Percentiles rank a stretch among this genome's conserved stretches.
Evolutionary conservation across 1,140 invertebrate species (phyloP).

Genomic region (Pinna nobilis): DNA sequence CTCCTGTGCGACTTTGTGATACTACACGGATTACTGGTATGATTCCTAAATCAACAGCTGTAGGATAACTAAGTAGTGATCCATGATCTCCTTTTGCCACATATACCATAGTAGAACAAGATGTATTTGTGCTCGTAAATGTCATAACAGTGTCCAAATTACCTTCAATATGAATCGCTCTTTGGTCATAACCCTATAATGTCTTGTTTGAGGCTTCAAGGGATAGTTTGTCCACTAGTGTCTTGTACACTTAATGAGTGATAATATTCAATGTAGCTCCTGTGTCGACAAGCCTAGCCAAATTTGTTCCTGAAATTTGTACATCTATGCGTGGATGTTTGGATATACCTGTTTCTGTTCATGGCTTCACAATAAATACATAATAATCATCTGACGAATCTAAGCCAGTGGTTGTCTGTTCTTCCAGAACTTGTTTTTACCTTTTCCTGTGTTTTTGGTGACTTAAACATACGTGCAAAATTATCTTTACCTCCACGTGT

Average conservation of each 20-base stretch:
- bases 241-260: not conserved
- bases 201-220: not conserved
- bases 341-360: not conserved
- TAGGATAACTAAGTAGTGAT: constrained; percentile 18
- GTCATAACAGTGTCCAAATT: not conserved
- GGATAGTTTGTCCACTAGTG: not conserved
- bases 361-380: not conserved
- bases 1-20: not conserved
- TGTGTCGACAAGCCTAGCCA: constrained; percentile 12
- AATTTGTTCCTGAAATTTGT: not conserved
- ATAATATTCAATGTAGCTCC: constrained; percentile 14
- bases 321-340: not conserved
- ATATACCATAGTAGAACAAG: not conserved
- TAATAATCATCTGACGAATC: constrained; percentile 8
- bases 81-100: constrained; percentile 8
- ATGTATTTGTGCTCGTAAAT: not conserved
- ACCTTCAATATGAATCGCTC: not conserved
- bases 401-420: not conserved
- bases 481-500: not conserved
- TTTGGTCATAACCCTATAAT: constrained; percentile 14
- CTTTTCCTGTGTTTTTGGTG: not conserved
- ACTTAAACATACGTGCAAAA: too few species aligned
- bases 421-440: not conserved
- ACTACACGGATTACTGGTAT: not conserved
- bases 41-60: constrained; percentile 16